These are phyloP conservation scores for Pseudomyrmex flavicornis DNA, from an alignment of 1,140 invertebrate species.

Conservation along the genomic window DNA sequence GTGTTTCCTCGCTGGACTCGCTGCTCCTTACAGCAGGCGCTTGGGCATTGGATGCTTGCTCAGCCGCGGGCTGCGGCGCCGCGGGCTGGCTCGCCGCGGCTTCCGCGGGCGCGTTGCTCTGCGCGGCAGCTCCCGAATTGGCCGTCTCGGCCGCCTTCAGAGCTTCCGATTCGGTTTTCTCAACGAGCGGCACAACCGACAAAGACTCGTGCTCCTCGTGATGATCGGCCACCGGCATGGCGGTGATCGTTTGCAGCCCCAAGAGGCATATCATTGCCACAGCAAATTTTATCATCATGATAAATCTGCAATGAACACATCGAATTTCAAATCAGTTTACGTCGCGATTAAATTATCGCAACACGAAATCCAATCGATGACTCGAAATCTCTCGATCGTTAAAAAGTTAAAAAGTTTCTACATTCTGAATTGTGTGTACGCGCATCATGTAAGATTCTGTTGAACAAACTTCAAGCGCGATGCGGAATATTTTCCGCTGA, in stretches of 20 bases:
- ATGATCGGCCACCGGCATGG: constrained; percentile 79
- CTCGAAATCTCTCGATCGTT: no score
- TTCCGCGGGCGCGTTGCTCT: constrained; percentile 1
- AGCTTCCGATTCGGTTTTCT: constrained; percentile 38
- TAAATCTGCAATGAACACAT: constrained; percentile 64
- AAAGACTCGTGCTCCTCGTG: constrained; percentile 47
- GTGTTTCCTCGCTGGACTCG: constrained; percentile 23
- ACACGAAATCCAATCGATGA: background rate
- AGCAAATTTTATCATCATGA: constrained; percentile 77
- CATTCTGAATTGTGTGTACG: no score
- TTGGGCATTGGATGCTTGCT: background rate
- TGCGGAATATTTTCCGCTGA: no score
- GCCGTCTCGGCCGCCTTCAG: constrained; percentile 1
- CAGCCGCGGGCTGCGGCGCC: background rate
- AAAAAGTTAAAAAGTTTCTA: no score
- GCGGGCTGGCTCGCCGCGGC: background rate
- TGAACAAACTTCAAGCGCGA: no score
- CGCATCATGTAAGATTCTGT: no score
- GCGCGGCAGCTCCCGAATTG: no score
- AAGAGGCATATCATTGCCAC: constrained; percentile 77
- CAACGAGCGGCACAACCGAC: constrained; percentile 61
- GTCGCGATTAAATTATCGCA: background rate
- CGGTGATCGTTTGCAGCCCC: constrained; percentile 68
- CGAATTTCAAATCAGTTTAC: background rate
- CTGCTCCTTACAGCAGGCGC: constrained; percentile 15